These are phyloP conservation scores for Eupithecia subfuscata DNA, from an alignment of 2,888 invertebrate genomes.

Conservation along the genomic window DNA sequence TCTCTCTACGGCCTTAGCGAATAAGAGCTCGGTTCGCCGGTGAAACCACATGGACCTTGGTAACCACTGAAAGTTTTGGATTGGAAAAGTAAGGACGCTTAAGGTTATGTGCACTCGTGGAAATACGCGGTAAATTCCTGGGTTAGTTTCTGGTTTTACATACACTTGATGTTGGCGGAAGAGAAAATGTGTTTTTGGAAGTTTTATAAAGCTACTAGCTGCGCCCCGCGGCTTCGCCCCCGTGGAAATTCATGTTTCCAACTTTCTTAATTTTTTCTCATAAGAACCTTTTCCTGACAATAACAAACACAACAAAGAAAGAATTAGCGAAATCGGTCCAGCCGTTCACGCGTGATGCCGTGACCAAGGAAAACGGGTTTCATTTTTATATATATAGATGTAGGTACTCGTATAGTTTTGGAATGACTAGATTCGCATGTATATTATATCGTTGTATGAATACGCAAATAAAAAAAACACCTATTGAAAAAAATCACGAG, in stretches of 20 bases:
- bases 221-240: too few relatives aligned
- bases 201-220: not conserved
- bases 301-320: too few relatives aligned
- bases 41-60: constrained; percentile 24
- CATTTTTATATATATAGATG: too few relatives aligned
- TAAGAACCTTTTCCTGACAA: too few relatives aligned
- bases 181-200: not conserved
- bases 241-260: too few relatives aligned
- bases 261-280: too few relatives aligned
- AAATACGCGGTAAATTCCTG: not conserved
- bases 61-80: constrained; percentile 25
- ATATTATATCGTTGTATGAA: too few relatives aligned
- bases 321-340: too few relatives aligned
- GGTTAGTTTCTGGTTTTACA: constrained; percentile 3
- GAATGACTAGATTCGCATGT: not conserved
- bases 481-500: constrained; percentile 14
- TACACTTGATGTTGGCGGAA: not conserved
- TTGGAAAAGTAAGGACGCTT: constrained; percentile 20
- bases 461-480: too few relatives aligned
- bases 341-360: too few relatives aligned
- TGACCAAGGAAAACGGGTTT: too few relatives aligned
- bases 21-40: not conserved
- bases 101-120: constrained; percentile 7
- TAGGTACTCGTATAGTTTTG: too few relatives aligned
- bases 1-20: not conserved